phyloP scores from a whole-genome alignment of 1,140 invertebrate species.

The Liolophura sinensis region DNA sequence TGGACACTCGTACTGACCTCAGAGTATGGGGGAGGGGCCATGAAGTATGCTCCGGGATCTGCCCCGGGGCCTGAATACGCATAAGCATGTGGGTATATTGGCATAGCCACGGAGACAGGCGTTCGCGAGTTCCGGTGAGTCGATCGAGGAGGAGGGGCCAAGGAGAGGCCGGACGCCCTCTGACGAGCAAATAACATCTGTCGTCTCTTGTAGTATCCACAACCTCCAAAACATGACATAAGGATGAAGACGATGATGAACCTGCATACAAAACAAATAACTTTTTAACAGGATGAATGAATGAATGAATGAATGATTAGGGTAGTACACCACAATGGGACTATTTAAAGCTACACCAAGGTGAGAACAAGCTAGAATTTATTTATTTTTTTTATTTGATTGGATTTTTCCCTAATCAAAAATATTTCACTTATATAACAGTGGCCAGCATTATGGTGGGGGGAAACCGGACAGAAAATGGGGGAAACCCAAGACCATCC shows the following conservation, averaged over 20 bases:
- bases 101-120: not conserved
- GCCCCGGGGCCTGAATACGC: constrained; percentile 24
- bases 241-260: constrained; percentile 44
- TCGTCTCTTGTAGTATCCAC: constrained; percentile 44
- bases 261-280: constrained; percentile 22
- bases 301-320: too few relatives aligned
- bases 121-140: constrained; percentile 64
- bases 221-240: constrained; percentile 48
- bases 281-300: not conserved
- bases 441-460: not conserved
- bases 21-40: constrained; percentile 75
- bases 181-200: constrained; percentile 21
- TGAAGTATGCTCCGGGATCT: constrained; percentile 6
- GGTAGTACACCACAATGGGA: not conserved
- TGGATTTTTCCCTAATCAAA: not conserved
- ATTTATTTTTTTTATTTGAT: not conserved
- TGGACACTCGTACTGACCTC: constrained; percentile 75
- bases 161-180: not conserved
- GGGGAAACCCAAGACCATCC: too few relatives aligned
- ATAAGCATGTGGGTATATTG: constrained; percentile 7
- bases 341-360: too few relatives aligned
- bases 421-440: not conserved
- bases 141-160: constrained; percentile 60
- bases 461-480: too few relatives aligned
- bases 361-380: not conserved